phyloP scores from a whole-genome alignment of 1,140 invertebrate species.

The Steinernema khuongi region DNA sequence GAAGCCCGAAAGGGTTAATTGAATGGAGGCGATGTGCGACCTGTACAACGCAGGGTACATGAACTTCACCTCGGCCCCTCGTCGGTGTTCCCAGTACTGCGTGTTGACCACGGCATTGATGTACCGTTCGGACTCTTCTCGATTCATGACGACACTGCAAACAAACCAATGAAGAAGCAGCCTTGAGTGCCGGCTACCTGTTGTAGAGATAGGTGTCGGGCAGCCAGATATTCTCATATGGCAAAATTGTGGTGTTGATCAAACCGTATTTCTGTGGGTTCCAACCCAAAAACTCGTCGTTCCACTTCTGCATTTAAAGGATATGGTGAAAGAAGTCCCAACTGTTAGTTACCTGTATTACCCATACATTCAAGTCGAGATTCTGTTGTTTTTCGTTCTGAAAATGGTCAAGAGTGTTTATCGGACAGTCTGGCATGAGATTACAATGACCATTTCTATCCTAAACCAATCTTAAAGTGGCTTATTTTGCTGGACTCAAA shows the following conservation, averaged over 20 bases:
- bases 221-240: slow-evolving; percentile 52
- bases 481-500: too few relatives aligned
- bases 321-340: background rate
- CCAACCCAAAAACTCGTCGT: slow-evolving; percentile 57
- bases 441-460: too few relatives aligned
- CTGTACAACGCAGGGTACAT: slow-evolving; percentile 58
- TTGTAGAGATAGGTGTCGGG: slow-evolving; percentile 57
- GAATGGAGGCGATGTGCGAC: slow-evolving; percentile 17
- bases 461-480: too few relatives aligned
- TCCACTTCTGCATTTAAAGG: slow-evolving; percentile 48
- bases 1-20: background rate
- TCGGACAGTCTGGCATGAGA: too few relatives aligned
- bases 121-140: slow-evolving; percentile 57
- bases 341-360: slow-evolving; percentile 38
- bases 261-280: slow-evolving; percentile 45
- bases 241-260: slow-evolving; percentile 55
- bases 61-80: slow-evolving; percentile 55
- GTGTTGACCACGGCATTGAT: slow-evolving; percentile 57
- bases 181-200: slow-evolving; percentile 33
- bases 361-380: slow-evolving; percentile 57
- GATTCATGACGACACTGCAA: slow-evolving; percentile 57
- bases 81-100: slow-evolving; percentile 54
- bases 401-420: too few relatives aligned
- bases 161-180: slow-evolving; percentile 22
- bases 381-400: slow-evolving; percentile 57